These are phyloP conservation scores for Falcaria lacertinaria DNA, from an alignment of 2,888 invertebrate species.

Conservation along the genomic window DNA sequence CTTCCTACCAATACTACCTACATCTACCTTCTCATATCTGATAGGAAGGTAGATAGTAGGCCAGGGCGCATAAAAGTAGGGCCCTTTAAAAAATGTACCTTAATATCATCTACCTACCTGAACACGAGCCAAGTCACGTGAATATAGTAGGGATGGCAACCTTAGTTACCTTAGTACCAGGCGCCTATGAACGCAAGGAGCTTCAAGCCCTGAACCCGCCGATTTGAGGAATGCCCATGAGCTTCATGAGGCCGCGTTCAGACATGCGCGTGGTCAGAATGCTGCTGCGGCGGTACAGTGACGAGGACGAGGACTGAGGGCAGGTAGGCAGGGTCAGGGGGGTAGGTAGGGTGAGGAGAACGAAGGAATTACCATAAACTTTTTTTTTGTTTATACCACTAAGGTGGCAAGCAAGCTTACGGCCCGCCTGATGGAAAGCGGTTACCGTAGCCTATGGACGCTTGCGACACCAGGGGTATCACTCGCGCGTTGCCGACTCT, in stretches of 20 bases:
- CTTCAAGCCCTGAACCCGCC: constrained; percentile 15
- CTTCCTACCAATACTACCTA: too few species aligned
- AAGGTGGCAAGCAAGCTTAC: neutral
- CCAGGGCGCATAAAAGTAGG: too few species aligned
- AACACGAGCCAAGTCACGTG: too few species aligned
- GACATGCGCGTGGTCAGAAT: constrained; percentile 37
- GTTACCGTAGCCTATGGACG: neutral
- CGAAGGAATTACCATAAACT: constrained; percentile 5
- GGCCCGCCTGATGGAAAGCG: neutral
- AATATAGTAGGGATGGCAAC: too few species aligned
- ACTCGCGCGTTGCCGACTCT: too few species aligned
- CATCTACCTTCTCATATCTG: too few species aligned
- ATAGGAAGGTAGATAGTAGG: too few species aligned
- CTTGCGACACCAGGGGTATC: too few species aligned
- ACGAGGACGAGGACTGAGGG: constrained; percentile 14
- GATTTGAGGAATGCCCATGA: constrained; percentile 33
- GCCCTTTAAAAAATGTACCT: too few species aligned
- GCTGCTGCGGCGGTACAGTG: constrained; percentile 25
- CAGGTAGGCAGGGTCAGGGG: constrained; percentile 4
- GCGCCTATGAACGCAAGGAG: too few species aligned
- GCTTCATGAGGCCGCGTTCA: constrained; percentile 37
- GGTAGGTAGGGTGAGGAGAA: constrained; percentile 3
- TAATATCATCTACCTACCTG: neutral
- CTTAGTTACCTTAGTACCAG: too few species aligned
- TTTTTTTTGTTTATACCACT: neutral